A percentile compares a stretch with the other conserved stretches of the same genome.
Conservation (phyloP, 53 echinoderm and acorn worm genomes). For the Antedon mediterranea region DNA sequence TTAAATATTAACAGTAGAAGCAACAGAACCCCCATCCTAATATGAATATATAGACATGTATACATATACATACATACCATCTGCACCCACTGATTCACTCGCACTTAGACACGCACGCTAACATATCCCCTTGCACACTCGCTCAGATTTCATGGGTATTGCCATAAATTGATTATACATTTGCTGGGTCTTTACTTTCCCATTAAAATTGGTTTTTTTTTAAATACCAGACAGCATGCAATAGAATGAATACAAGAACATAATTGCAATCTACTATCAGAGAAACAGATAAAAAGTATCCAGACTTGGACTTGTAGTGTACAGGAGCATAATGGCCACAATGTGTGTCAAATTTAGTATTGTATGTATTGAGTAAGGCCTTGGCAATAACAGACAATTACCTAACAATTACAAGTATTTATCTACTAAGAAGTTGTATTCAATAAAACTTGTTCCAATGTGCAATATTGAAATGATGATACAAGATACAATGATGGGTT, state of each 20-base stretch:
- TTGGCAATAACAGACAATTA: too few relatives aligned
- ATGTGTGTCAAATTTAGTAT: too few relatives aligned
- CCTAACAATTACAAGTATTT: too few relatives aligned
- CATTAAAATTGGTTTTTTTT: background rate
- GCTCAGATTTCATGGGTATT: background rate
- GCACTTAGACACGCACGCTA: too few relatives aligned
- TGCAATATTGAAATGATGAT: background rate
- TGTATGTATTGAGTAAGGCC: too few relatives aligned
- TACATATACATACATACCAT: background rate
- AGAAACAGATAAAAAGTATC: background rate
- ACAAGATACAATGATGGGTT: background rate
- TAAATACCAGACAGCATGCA: background rate
- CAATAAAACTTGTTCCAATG: background rate
- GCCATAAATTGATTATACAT: background rate
- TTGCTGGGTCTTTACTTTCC: background rate
- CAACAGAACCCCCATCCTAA: background rate
- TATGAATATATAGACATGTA: constrained; percentile 1
- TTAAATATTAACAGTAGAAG: background rate
- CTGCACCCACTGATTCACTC: background rate
- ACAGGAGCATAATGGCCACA: too few relatives aligned
- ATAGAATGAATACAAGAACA: background rate
- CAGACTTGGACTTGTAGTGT: too few relatives aligned
- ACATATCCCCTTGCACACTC: background rate
- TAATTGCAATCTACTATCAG: background rate
- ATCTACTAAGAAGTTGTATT: background rate